Percentiles rank a stretch among this genome's conserved stretches.
phyloP scores from a whole-genome alignment of 2,113 vertebrate species.

The Tricholaema leucomelas region DNA sequence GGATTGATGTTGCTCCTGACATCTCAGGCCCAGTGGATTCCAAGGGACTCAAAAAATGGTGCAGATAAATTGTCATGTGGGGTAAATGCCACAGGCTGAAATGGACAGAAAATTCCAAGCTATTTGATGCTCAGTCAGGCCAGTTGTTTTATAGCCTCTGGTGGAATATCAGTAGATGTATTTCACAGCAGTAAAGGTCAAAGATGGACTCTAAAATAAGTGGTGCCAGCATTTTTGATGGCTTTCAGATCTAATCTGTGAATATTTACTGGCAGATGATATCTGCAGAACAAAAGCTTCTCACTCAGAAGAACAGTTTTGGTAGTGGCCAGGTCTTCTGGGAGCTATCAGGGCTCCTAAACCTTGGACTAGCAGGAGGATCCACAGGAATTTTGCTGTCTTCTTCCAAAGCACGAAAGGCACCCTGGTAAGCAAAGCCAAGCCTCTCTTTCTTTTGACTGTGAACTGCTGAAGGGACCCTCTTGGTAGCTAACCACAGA shows the following conservation, averaged over 20 bases:
- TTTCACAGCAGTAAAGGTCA: conserved; percentile 50
- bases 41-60: conserved; percentile 15
- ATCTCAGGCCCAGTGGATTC: neutral
- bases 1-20: neutral
- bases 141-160: conserved; percentile 63
- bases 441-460: neutral
- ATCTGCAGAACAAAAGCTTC: neutral
- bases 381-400: neutral
- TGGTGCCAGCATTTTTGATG: conserved; percentile 35
- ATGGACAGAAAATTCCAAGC: conserved; percentile 39
- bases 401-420: neutral
- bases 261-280: conserved; percentile 33
- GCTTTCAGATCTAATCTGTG: neutral
- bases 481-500: neutral
- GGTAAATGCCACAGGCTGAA: conserved; percentile 19
- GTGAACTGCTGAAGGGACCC: neutral
- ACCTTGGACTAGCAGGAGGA: neutral
- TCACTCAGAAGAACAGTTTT: neutral
- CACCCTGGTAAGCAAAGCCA: neutral
- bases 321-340: neutral
- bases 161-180: conserved; percentile 44
- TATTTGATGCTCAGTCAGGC: conserved; percentile 34
- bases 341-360: neutral
- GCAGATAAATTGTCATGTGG: neutral
- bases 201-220: conserved; percentile 50